These are phyloP conservation scores for Lepidocyrtoides sp. DNA, from an alignment of 2,888 invertebrate genomes.

Conservation along the genomic window DNA sequence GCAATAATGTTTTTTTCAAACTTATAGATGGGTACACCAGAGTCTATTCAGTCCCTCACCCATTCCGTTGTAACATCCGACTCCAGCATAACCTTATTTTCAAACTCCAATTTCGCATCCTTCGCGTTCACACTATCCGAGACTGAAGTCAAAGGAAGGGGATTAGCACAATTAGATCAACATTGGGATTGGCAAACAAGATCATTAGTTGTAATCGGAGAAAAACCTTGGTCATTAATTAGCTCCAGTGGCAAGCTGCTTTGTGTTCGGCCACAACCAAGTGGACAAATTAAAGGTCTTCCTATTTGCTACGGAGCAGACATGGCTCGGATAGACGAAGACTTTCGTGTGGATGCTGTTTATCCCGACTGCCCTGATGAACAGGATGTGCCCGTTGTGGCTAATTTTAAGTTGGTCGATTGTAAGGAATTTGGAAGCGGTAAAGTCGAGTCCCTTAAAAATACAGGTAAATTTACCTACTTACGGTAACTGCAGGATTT, in stretches of 20 bases:
- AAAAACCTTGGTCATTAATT: conserved; percentile 56
- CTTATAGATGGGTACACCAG: conserved; percentile 21
- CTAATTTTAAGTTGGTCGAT: not conserved
- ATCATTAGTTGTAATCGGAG: conserved; percentile 50
- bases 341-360: conserved; percentile 34
- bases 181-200: not conserved
- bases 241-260: conserved; percentile 13
- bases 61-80: not conserved
- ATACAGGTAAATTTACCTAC: conserved; percentile 23
- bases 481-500: too few relatives aligned
- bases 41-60: conserved; percentile 39
- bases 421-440: conserved; percentile 47
- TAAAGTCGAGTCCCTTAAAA: not conserved
- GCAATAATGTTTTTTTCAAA: too few relatives aligned
- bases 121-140: not conserved
- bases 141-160: not conserved
- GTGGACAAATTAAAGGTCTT: not conserved
- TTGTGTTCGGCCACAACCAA: conserved; percentile 50
- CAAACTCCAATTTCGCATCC: conserved; percentile 44
- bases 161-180: conserved; percentile 18
- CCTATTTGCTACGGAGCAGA: conserved; percentile 49
- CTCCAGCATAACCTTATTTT: conserved; percentile 27
- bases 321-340: not conserved
- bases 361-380: conserved; percentile 49
- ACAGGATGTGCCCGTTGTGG: conserved; percentile 1